Evolutionary conservation across 92 coral and sea anemone species (phyloP), one percentile per base, ranked within the genome.

Genomic region (Phymanthus crucifer): DNA sequence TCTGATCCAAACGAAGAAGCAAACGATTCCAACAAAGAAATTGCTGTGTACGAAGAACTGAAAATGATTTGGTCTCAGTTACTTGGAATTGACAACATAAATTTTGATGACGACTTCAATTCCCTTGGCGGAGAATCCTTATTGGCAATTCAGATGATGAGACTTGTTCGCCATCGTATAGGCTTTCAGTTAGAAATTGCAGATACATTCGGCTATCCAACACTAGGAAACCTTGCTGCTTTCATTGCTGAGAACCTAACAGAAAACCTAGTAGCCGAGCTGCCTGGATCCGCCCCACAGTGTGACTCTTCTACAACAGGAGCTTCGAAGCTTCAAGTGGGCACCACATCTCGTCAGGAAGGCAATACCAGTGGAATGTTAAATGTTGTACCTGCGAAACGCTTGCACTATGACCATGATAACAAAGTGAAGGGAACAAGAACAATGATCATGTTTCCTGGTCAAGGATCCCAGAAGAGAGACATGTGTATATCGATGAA

Each of bases 381-480:
- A 10, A 19, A 11, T 61, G 35, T 61, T 32, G 12, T 14, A 61
- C 3, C 68, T 23, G 68, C 6, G 10, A 26, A 61, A 61, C 32
- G 32, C 13, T 61, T 61, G 33, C 32, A 26, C 32, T 14, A 24
- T 24, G 32, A 26, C 32, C 34, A 24, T 24, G 32, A 6, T 34
- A 24, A 17, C 9, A 16, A 61, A 27, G 16, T 26, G 68, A 61
- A 61, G 68, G 68, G 27, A 27, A 32, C 33, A 61, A 24, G 27
- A 61, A 61, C 68, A 17, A 61, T 61, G 68, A 61, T 61, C 68
- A 61, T 61, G 68, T 61, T 61, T 26, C 68, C 68, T 61, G 68
- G 68, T 26, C 68, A 61, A 27, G 68, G 68, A 27, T 32, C 68
- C 6, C 68, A 61, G 35, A 61, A 61, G 33, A 61, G 33, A 17